Evolutionary conservation across 2,113 vertebrate species (phyloP), one percentile per base, ranked within the genome.

Genomic region (Columba livia): DNA sequence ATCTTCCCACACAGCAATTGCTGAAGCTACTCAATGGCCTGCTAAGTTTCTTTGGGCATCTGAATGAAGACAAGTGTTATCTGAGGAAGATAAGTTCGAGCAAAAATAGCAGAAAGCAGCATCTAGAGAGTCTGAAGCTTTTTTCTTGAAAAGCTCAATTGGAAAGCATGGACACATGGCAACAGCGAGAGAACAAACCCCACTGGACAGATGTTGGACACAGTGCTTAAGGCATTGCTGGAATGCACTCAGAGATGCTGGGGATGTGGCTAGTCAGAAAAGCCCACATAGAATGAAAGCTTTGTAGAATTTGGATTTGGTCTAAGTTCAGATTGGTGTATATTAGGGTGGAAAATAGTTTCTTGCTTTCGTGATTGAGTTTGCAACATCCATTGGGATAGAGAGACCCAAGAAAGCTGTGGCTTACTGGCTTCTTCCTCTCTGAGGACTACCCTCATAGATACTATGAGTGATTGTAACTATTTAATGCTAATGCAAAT

Each of bases 41-140:
- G 56, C 38, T 72, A 81, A 70, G 23, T 74, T 72, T 77, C n/a
- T 91, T 71, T 62, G 88, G 82, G 8, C 84, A 80, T 47, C 58
- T 93, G 73, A 70, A 84, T 54, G 65, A 95, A 86, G 66, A 87
- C 2, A 3, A 40, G 28, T 11, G 6, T 91, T 87, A 70, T 36
- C 51, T 40, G 65, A 94, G 57, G 69, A 94, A 94, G 29, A 25
- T 15, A 90, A 79, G 19, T 57, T 58, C 62, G 69, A 69, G 31
- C 54, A 74, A 87, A 96, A 96, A 77, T 60, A 94, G 83, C 42
- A 93, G 70, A 72, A 90, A 89, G 73, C 40, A 72, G 42, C 74
- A 32, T 32, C 57, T 58, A 48, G 70, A 94, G 51, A 80, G 42
- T 60, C 38, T 73, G 91, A 38, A 0, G 6, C 32, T 75, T 94